Evolutionary conservation across 1,140 invertebrate species (phyloP), one percentile per base, ranked within the genome.

Genomic region (Psilanteris sp.): DNA sequence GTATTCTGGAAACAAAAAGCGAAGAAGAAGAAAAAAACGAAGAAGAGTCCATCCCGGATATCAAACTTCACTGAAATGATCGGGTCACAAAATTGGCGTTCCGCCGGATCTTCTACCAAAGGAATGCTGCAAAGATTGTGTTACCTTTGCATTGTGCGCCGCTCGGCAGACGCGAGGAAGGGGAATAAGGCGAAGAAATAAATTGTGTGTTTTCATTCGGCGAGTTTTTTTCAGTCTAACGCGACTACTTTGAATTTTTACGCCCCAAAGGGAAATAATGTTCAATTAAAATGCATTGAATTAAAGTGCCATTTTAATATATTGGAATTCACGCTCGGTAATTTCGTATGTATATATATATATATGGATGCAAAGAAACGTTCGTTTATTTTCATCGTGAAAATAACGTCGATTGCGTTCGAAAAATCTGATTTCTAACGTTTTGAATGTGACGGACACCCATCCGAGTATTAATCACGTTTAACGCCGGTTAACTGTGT

Each of bases 61-160:
- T 66, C 32, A 66, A 37, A 48, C 31, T 48, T 32, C 44, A 41
- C n/a, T n/a, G 4, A 54, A 39, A 41, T 14, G 29, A 59, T 55
- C 36, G 26, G 24, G 1, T 9, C 50, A 9, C 24, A 55, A 55
- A 55, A 41, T 55, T 31, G 13, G 13, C 31, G 31, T 32, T 16
- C 32, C 10, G 34, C 32, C 37, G 37, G 39, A 59, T 36, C 39
- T 36, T 24, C 34, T 26, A 8, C 18, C 13, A 27, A 59, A 13
- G 27, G 29, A 44, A 44, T 44, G 54, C 54, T 59, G 34, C 20
- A 20, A 54, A 44, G 27, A 59, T 59, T 34, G 39, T 27, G 39
- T 34, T 59, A 59, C 54, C n/a, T 27, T 54, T 31, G 20, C 6
- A n/a, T 10, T 7, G 14, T 4, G n/a, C n/a, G n/a, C n/a, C n/a